phyloP scores from a whole-genome alignment of 2,888 invertebrate genomes.

The Smittia sp. region DNA sequence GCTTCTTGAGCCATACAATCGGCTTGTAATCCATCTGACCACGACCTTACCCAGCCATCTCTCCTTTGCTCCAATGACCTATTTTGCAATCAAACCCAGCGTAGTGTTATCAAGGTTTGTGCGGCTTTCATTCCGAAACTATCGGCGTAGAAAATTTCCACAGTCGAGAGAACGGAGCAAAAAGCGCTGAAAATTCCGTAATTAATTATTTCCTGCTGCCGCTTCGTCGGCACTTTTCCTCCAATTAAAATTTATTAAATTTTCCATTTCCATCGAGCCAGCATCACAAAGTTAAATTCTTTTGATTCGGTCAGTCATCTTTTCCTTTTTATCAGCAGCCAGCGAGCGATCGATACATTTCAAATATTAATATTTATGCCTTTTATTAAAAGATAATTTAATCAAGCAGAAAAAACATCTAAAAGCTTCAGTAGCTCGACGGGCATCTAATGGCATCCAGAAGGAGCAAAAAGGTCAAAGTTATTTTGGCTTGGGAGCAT shows the following conservation, averaged over 20 bases:
- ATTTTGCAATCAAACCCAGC: too few relatives aligned
- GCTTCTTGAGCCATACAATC: too few relatives aligned
- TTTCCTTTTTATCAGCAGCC: too few relatives aligned
- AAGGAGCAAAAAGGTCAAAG: conserved; percentile 4
- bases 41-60: too few relatives aligned
- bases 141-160: too few relatives aligned
- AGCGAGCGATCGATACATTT: neutral
- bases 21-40: too few relatives aligned
- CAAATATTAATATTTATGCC: neutral
- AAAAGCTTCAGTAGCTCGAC: neutral
- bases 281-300: conserved; percentile 8
- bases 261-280: neutral
- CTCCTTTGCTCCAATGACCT: too few relatives aligned
- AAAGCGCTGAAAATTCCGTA: too few relatives aligned
- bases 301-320: neutral
- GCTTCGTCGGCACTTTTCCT: neutral
- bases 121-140: too few relatives aligned
- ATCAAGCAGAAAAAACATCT: conserved; percentile 19
- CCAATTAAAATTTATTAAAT: neutral
- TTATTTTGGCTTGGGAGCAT: conserved; percentile 6
- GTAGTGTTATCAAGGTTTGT: too few relatives aligned
- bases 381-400: conserved; percentile 17
- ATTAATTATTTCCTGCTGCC: too few relatives aligned
- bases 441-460: neutral
- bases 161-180: too few relatives aligned